These are phyloP conservation scores for Leptopilina clavipes DNA, from an alignment of 1,140 invertebrate genomes.

Conservation along the genomic window DNA sequence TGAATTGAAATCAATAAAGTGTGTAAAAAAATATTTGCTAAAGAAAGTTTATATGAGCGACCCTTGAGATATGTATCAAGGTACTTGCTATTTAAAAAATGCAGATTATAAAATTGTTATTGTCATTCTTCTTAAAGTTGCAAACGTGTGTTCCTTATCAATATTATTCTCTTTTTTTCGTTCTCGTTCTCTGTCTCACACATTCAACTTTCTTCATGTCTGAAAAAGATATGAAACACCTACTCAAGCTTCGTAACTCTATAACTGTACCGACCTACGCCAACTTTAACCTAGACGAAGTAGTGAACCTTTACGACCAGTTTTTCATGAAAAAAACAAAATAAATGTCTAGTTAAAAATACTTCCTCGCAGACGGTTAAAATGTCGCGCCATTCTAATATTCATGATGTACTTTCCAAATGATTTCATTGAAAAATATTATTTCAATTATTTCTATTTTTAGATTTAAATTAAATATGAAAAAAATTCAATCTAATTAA, in stretches of 20 bases:
- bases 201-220: constrained; percentile 8
- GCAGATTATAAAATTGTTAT: constrained; percentile 5
- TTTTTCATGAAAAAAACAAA: background rate
- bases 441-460: no score
- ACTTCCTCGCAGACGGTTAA: background rate
- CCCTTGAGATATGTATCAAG: background rate
- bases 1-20: constrained; percentile 7
- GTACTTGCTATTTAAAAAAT: background rate
- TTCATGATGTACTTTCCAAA: background rate
- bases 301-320: background rate
- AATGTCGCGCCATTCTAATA: background rate
- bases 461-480: no score
- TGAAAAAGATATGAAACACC: constrained; percentile 25
- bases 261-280: constrained; percentile 33
- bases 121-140: background rate
- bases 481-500: no score
- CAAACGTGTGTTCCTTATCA: constrained; percentile 17
- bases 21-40: background rate
- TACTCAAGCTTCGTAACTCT: constrained; percentile 5
- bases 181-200: constrained; percentile 17
- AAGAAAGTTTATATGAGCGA: background rate
- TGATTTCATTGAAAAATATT: no score
- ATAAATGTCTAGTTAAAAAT: constrained; percentile 12
- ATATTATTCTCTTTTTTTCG: constrained; percentile 1
- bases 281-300: constrained; percentile 10